Evolutionary conservation across 37 sponge, comb jelly and placozoan species (phyloP), one percentile per base, ranked within the genome.

Genomic region (Haliclona indistincta): DNA sequence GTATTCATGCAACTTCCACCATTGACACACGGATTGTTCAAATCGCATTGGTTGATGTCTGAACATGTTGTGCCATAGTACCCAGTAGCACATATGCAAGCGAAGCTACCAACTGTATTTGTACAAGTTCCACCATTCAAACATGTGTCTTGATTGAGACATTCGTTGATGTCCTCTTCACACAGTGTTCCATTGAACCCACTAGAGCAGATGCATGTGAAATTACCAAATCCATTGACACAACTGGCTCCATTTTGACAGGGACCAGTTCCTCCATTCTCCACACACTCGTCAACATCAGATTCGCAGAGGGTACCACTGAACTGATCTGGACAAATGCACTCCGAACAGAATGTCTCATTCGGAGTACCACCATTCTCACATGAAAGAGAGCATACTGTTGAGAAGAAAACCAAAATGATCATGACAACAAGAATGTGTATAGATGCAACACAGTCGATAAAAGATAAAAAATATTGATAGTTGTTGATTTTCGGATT

Each of bases 71-170:
- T 35, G 17, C 84, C 84, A 43, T 39, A 68, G 55, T 54, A 87
- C 1, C 82, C 77, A 20, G 42, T 13, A 26, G 54, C 11, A 53
- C 88, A 87, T 32, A 36, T 25, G 49, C 88, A 87, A n/a, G 37
- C 30, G 49, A 51, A 85, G 2, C 22, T 22, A 22, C 58, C 80
- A 45, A 35, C 38, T 17, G 41, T 20, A 26, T 87, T 62, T 2
- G 25, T 32, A 28, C 86, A 85, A 20, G 79, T 78, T 3, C 62
- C 79, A 8, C 62, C 62, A 56, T 85, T 78, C 32, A 25, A 5
- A 35, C 86, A 85, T 8, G 26, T n/a, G 28, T 20, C 60, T 7
- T 58, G 26, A 6, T 58, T n/a, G 13, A 47, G 51, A 58, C 60
- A 58, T 26, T 58, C 60, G n/a, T 58, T n/a, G 26, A 58, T 58